phyloP scores from a whole-genome alignment of 1,140 invertebrate genomes.

The Drosophila sp. region DNA sequence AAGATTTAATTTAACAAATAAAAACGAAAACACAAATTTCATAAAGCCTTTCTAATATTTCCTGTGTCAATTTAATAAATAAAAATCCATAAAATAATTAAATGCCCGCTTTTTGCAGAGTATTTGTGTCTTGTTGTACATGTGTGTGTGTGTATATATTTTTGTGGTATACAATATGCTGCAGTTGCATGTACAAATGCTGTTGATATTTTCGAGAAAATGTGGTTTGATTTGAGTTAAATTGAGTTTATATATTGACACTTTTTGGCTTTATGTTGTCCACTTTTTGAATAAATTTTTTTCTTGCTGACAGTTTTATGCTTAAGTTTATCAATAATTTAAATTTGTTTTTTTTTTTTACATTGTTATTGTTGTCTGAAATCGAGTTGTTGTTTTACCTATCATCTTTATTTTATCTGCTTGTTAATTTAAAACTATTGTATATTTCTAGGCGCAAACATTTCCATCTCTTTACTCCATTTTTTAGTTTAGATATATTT shows the following conservation, averaged over 20 bases:
- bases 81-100: slow-evolving; percentile 7
- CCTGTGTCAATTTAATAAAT: neutral
- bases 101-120: neutral
- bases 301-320: neutral
- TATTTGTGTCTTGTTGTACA: neutral
- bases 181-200: neutral
- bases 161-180: slow-evolving; percentile 9
- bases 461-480: slow-evolving; percentile 10
- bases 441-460: slow-evolving; percentile 8
- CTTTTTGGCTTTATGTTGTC: slow-evolving; percentile 26
- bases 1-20: neutral
- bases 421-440: slow-evolving; percentile 5
- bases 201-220: slow-evolving; percentile 8
- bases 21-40: slow-evolving; percentile 7
- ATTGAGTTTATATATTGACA: slow-evolving; percentile 21
- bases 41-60: slow-evolving; percentile 12
- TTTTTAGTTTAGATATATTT: slow-evolving; percentile 9
- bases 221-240: slow-evolving; percentile 19
- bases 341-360: slow-evolving; percentile 1
- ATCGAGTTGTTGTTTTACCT: neutral
- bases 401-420: neutral
- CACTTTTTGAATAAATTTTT: neutral
- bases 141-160: slow-evolving; percentile 7
- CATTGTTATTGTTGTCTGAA: slow-evolving; percentile 14
- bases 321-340: slow-evolving; percentile 1